These are phyloP conservation scores for Agrypnia vestita DNA, from an alignment of 1,140 invertebrate species.

Conservation along the genomic window DNA sequence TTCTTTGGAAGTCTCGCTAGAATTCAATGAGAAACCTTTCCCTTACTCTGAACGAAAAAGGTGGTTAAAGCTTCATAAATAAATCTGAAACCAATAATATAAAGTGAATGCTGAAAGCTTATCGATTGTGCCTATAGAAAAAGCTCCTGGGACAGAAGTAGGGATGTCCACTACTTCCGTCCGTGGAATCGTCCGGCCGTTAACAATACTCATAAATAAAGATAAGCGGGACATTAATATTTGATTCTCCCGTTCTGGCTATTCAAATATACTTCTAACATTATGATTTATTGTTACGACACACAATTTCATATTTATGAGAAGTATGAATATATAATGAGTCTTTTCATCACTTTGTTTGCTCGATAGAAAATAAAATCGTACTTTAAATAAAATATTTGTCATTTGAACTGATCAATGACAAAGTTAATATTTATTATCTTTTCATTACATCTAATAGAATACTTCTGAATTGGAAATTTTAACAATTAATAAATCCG, in stretches of 20 bases:
- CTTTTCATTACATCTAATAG: not conserved
- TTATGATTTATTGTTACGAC: not conserved
- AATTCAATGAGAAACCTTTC: too few species aligned
- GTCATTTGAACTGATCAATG: too few species aligned
- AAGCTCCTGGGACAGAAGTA: not conserved
- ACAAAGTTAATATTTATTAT: not conserved
- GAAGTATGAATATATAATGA: not conserved
- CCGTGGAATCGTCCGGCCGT: not conserved
- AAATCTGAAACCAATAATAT: constrained; percentile 36
- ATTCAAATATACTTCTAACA: not conserved
- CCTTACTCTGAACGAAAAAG: not conserved
- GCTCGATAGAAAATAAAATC: too few species aligned
- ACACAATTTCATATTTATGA: not conserved
- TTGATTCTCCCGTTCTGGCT: constrained; percentile 3
- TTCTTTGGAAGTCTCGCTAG: too few species aligned
- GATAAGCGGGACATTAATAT: constrained; percentile 26
- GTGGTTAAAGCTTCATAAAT: constrained; percentile 25
- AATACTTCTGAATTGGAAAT: not conserved
- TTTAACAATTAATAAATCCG: not conserved
- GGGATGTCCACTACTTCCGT: not conserved
- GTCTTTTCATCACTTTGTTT: too few species aligned
- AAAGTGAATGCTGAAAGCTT: constrained; percentile 20
- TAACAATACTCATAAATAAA: constrained; percentile 36
- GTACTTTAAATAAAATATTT: too few species aligned
- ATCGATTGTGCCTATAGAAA: constrained; percentile 18